Conservation (phyloP, 2,797 vertebrate genomes). For the Triplophysa bombifrons region DNA sequence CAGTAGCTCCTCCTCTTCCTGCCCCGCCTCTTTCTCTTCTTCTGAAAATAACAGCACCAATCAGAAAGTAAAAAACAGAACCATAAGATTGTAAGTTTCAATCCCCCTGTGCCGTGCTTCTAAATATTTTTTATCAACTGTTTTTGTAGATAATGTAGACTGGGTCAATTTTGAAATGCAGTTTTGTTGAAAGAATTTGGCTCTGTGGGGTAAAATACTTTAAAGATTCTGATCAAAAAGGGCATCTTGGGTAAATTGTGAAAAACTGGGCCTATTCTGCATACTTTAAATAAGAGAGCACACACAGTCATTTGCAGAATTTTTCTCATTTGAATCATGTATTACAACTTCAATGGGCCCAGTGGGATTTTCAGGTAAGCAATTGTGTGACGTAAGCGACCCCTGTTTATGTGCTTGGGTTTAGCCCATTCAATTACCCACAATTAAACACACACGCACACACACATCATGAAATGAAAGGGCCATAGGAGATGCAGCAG, state of each 20-base stretch:
- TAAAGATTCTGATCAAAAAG: constrained; percentile 2
- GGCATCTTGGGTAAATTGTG: not conserved
- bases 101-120: not conserved
- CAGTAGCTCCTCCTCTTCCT: constrained; percentile 85
- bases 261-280: constrained; percentile 1
- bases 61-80: constrained; percentile 1
- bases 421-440: constrained; percentile 27
- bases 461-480: constrained; percentile 29
- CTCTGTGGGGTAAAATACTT: not conserved
- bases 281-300: not conserved
- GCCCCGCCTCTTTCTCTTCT: constrained; percentile 69
- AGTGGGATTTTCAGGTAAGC: constrained; percentile 25
- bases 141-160: constrained; percentile 14
- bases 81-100: not conserved
- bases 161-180: not conserved
- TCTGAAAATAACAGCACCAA: constrained; percentile 77
- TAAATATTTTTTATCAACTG: not conserved
- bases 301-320: not conserved
- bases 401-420: constrained; percentile 15
- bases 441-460: constrained; percentile 39
- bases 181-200: not conserved
- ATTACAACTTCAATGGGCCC: not conserved
- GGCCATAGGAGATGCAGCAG: constrained; percentile 26
- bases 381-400: constrained; percentile 20
- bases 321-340: constrained; percentile 1